These are phyloP conservation scores for Coregonus sp. DNA, from an alignment of 2,797 vertebrate genomes.

Conservation along the genomic window DNA sequence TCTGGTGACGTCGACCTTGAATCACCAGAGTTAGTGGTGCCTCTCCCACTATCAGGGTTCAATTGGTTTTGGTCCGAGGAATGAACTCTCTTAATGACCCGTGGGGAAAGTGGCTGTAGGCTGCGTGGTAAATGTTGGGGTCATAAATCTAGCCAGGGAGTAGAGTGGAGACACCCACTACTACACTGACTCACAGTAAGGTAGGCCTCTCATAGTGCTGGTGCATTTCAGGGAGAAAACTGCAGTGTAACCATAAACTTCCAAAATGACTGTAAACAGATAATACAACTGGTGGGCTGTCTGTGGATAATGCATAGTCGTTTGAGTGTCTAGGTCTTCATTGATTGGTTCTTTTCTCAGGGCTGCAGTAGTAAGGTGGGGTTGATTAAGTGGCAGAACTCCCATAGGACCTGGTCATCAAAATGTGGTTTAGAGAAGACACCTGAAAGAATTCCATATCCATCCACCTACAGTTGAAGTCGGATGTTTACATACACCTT, in stretches of 20 bases:
- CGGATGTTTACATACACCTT: too few relatives aligned
- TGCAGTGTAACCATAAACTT: conserved; percentile 5
- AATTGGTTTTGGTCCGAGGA: conserved; percentile 36
- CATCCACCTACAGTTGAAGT: not conserved
- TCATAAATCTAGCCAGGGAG: conserved; percentile 36
- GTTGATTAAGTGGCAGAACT: conserved; percentile 36
- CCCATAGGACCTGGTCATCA: conserved; percentile 24
- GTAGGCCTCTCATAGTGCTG: not conserved
- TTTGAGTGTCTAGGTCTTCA: not conserved
- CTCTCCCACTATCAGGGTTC: conserved; percentile 25
- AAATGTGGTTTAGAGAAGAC: conserved; percentile 14
- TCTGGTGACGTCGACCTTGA: conserved; percentile 46
- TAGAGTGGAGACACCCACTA: conserved; percentile 19
- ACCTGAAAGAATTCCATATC: conserved; percentile 29
- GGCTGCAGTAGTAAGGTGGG: not conserved
- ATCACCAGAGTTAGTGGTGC: conserved; percentile 29
- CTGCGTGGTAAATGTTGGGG: conserved; percentile 22
- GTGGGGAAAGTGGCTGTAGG: conserved; percentile 25
- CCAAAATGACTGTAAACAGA: conserved; percentile 3
- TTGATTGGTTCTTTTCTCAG: not conserved
- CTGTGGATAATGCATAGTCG: not conserved
- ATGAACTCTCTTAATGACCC: conserved; percentile 44
- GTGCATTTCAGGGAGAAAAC: not conserved
- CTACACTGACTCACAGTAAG: conserved; percentile 11
- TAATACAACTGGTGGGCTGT: not conserved